Evolutionary conservation across 2,113 vertebrate genomes (phyloP).

Genomic region (Pangasianodon gigas): DNA sequence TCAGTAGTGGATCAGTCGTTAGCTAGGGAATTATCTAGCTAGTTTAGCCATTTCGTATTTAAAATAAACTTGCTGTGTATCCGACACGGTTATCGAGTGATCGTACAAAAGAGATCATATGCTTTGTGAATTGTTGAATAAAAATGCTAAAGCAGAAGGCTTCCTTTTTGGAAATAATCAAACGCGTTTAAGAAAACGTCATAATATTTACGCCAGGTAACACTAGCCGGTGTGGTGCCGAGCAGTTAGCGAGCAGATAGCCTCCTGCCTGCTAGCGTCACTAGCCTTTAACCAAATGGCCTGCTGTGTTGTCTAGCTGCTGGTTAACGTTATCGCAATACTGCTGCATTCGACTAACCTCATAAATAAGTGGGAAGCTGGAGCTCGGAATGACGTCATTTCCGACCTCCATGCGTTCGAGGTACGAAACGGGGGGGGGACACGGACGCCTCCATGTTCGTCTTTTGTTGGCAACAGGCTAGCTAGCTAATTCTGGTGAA

Average conservation of each 20-base stretch:
- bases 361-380: not conserved
- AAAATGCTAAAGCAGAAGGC: not conserved
- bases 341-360: not conserved
- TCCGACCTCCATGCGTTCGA: not conserved
- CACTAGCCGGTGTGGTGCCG: not conserved
- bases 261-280: not conserved
- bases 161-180: not conserved
- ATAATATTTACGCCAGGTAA: not conserved
- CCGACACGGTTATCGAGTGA: not conserved
- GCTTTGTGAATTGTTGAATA: not conserved
- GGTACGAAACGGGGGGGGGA: not conserved
- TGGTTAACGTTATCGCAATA: not conserved
- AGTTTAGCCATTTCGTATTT: not conserved
- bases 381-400: not conserved
- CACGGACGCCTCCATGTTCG: not conserved
- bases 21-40: not conserved
- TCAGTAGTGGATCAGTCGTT: not conserved
- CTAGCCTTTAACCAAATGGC: not conserved
- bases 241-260: not conserved
- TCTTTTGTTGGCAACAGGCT: not conserved
- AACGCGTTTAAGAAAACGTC: not conserved
- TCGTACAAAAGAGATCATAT: not conserved
- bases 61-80: not conserved
- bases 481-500: not conserved
- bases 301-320: not conserved